A percentile compares a stretch with the other conserved stretches of the same genome.
phyloP scores from a whole-genome alignment of 2,888 invertebrate species.

The Philereme transversata region DNA sequence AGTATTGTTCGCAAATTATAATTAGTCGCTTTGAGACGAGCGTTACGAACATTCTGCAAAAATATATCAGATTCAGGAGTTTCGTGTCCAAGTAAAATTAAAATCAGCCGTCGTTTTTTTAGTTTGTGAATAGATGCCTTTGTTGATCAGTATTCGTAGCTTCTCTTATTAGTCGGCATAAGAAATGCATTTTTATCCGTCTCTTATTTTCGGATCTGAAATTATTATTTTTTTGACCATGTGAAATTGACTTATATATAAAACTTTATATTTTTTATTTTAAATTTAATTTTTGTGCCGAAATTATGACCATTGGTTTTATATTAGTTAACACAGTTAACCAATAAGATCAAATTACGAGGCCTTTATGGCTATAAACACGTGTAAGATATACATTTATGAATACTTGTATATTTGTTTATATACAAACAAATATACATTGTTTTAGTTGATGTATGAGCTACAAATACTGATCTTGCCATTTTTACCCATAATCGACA shows the following conservation, averaged over 20 bases:
- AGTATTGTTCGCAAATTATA: background rate
- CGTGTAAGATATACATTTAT: no score
- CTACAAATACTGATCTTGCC: constrained; percentile 10
- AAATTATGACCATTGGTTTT: no score
- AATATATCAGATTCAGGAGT: background rate
- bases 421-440: no score
- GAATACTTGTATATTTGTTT: no score
- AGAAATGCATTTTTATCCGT: background rate
- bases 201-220: background rate
- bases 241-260: background rate
- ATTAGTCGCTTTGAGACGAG: background rate
- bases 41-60: background rate
- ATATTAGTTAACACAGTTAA: no score
- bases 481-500: constrained; percentile 10
- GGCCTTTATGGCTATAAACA: no score
- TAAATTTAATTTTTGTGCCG: no score
- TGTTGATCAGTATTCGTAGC: constrained; percentile 11
- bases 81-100: constrained; percentile 1
- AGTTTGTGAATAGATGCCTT: background rate
- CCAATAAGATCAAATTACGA: no score
- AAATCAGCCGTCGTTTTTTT: constrained; percentile 8
- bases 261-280: background rate
- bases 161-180: constrained; percentile 1
- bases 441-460: constrained; percentile 1
- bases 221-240: background rate